Evolutionary conservation across 2,797 vertebrate species (phyloP).

Genomic region (Podarcis lilfordi): DNA sequence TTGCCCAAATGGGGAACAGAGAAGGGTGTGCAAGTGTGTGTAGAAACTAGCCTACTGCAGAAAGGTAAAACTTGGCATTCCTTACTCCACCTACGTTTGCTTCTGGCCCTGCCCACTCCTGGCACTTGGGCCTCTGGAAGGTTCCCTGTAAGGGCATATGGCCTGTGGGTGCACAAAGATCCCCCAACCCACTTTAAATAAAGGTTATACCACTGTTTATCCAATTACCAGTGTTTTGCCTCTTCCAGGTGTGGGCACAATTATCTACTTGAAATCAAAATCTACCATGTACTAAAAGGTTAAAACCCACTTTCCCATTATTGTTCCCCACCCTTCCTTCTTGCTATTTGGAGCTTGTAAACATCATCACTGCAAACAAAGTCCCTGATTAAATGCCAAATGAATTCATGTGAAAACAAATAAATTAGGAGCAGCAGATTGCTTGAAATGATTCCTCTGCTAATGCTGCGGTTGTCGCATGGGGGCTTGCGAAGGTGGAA

Average conservation of each 20-base stretch:
- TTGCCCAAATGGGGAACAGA: no score
- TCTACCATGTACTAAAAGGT: not conserved
- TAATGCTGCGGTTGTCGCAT: not conserved
- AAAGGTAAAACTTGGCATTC: no score
- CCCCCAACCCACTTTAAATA: no score
- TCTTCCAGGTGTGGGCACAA: not conserved
- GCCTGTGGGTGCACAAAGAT: not conserved
- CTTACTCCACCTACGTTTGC: no score
- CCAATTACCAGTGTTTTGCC: no score
- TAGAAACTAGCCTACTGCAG: no score
- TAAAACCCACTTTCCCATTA: not conserved
- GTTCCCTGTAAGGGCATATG: not conserved
- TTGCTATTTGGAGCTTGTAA: not conserved
- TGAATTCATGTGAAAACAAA: constrained; percentile 1
- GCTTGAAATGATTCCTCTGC: not conserved
- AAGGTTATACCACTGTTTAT: no score
- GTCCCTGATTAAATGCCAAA: not conserved
- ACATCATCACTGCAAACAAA: not conserved
- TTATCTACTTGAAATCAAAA: not conserved
- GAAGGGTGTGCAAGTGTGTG: no score
- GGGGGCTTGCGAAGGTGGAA: not conserved
- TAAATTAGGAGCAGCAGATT: constrained; percentile 2
- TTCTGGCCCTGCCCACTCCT: no score
- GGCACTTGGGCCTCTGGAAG: no score
- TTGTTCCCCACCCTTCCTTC: not conserved